A percentile compares a stretch with the other conserved stretches of the same genome.
These are phyloP conservation scores for Microcebus griseorufus DNA, from an alignment of 2,113 vertebrate genomes.

Conservation along the genomic window DNA sequence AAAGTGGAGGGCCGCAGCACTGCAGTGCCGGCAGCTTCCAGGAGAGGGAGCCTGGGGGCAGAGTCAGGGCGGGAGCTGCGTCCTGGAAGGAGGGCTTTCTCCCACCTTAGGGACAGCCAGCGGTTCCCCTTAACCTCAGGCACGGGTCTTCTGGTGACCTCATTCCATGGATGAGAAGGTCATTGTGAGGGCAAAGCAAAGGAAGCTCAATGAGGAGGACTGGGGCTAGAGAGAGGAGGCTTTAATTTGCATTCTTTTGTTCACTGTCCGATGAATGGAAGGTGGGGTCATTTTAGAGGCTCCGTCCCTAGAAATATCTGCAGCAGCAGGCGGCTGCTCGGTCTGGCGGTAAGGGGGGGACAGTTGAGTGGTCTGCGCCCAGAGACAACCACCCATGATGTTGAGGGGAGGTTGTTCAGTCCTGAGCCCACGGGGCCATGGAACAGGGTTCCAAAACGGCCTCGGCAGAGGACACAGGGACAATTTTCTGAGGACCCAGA, in stretches of 20 bases:
- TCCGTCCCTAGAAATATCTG: not conserved
- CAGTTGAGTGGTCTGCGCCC: not conserved
- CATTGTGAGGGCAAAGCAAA: not conserved
- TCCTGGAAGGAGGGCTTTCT: not conserved
- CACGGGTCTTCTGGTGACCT: slow-evolving; percentile 13
- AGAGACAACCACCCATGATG: not conserved
- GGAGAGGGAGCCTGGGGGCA: slow-evolving; percentile 64
- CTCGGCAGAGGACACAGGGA: not conserved
- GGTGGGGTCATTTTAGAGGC: not conserved
- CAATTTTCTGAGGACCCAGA: slow-evolving; percentile 15
- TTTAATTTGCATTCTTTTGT: slow-evolving; percentile 43
- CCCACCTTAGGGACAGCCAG: not conserved
- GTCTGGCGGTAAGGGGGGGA: not conserved
- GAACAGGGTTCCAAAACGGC: not conserved
- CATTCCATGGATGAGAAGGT: not conserved
- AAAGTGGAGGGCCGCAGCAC: not conserved
- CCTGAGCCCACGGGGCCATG: not conserved
- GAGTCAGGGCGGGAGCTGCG: not conserved
- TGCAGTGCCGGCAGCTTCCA: slow-evolving; percentile 53
- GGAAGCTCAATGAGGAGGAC: not conserved
- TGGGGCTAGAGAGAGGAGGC: not conserved
- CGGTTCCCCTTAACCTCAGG: not conserved
- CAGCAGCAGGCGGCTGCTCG: not conserved
- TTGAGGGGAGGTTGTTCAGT: not conserved
- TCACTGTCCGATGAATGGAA: not conserved